phyloP scores from a whole-genome alignment of 92 coral and sea anemone genomes.

The Epizoanthus fatuus region DNA sequence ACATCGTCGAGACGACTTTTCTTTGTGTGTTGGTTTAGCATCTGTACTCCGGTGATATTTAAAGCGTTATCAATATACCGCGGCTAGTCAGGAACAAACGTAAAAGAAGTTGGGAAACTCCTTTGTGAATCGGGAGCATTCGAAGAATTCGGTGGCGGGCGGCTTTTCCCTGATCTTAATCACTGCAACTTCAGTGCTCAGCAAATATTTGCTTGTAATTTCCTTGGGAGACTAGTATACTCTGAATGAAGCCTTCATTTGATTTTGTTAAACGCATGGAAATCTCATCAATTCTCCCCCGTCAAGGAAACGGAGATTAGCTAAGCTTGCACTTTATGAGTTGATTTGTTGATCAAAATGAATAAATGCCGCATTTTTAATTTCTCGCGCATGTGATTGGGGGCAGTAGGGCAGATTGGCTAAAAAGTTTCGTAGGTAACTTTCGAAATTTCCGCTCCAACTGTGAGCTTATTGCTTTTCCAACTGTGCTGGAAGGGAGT shows the following conservation, averaged over 20 bases:
- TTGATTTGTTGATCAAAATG: constrained; percentile 20
- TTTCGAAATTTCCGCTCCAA: constrained; percentile 43
- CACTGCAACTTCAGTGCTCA: neutral
- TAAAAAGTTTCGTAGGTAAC: constrained; percentile 10
- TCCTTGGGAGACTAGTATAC: constrained; percentile 22
- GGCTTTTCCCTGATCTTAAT: constrained; percentile 20
- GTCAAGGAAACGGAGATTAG: constrained; percentile 41
- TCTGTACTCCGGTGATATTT: neutral
- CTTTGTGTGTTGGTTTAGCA: constrained; percentile 3
- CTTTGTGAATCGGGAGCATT: neutral
- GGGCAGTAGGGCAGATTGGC: constrained; percentile 3
- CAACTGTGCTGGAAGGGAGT: constrained; percentile 35
- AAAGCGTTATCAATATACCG: neutral
- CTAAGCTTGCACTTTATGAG: constrained; percentile 2
- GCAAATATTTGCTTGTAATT: constrained; percentile 15
- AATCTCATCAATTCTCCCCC: constrained; percentile 42
- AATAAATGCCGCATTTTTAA: constrained; percentile 49
- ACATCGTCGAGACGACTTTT: neutral
- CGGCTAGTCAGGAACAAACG: constrained; percentile 21
- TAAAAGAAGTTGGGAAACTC: neutral
- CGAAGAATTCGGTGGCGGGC: constrained; percentile 8
- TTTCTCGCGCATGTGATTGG: constrained; percentile 32
- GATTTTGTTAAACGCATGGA: constrained; percentile 12
- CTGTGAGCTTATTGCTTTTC: constrained; percentile 48
- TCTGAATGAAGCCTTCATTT: constrained; percentile 16